These are phyloP conservation scores for Fulica atra DNA, from an alignment of 2,113 vertebrate genomes.

Conservation along the genomic window DNA sequence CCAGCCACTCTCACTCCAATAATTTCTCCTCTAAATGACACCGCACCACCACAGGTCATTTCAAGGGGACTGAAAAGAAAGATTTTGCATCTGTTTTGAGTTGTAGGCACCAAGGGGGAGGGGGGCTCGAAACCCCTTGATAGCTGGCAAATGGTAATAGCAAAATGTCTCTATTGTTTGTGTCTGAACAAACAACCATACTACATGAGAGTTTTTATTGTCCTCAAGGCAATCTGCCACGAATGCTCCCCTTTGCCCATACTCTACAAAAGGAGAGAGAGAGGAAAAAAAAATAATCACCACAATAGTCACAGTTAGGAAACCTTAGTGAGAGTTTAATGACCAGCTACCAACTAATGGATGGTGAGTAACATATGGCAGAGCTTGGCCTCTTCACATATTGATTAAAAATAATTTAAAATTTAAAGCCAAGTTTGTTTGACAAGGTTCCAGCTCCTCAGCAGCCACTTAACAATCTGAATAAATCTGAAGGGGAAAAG, in stretches of 20 bases:
- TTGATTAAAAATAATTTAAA: constrained; percentile 59
- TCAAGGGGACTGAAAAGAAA: constrained; percentile 75
- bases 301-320: constrained; percentile 48
- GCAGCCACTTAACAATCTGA: constrained; percentile 15
- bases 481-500: neutral
- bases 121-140: constrained; percentile 64
- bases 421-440: constrained; percentile 26
- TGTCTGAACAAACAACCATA: constrained; percentile 71
- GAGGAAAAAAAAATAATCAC: neutral
- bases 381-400: constrained; percentile 18
- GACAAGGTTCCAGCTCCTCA: constrained; percentile 24
- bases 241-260: constrained; percentile 55
- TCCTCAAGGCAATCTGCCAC: constrained; percentile 83
- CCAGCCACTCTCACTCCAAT: constrained; percentile 67
- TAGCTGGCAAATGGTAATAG: constrained; percentile 74
- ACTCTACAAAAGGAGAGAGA: constrained; percentile 30
- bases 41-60: constrained; percentile 82
- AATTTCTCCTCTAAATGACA: constrained; percentile 75
- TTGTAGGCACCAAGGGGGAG: constrained; percentile 75
- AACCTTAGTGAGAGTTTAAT: constrained; percentile 61
- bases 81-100: constrained; percentile 86
- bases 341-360: constrained; percentile 61
- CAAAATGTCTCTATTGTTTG: constrained; percentile 79
- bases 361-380: constrained; percentile 44
- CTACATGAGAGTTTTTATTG: constrained; percentile 81